phyloP scores from a whole-genome alignment of 2,797 vertebrate genomes.

The Lepilemur ruficaudatus region DNA sequence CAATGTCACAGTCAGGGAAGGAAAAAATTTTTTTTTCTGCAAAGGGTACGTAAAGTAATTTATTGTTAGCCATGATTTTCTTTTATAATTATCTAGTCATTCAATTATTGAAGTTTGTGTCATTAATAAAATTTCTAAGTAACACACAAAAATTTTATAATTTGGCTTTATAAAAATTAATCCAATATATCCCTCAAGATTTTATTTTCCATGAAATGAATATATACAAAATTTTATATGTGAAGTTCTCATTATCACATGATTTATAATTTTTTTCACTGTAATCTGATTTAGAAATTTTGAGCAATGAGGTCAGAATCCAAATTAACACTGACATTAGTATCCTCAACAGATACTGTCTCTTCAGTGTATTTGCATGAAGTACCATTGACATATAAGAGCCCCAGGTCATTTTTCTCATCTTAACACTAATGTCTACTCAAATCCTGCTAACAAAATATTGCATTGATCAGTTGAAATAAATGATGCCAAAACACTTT shows the following conservation, averaged over 20 bases:
- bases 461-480: neutral
- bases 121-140: neutral
- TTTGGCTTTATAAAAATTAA: neutral
- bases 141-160: neutral
- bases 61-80: neutral
- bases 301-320: neutral
- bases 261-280: neutral
- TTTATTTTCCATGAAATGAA: constrained; percentile 8
- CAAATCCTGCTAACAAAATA: neutral
- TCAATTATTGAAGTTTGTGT: neutral
- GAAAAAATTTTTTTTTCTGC: neutral
- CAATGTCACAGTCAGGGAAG: neutral
- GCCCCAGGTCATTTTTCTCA: neutral
- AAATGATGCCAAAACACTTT: neutral
- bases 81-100: neutral
- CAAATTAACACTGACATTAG: neutral
- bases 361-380: neutral
- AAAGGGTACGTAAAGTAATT: neutral
- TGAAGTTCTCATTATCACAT: neutral
- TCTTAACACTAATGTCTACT: neutral
- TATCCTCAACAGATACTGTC: neutral
- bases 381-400: neutral
- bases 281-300: neutral
- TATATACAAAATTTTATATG: neutral
- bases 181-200: neutral